Conservation (phyloP, 2,113 vertebrate genomes). For the Tetrax tetrax region DNA sequence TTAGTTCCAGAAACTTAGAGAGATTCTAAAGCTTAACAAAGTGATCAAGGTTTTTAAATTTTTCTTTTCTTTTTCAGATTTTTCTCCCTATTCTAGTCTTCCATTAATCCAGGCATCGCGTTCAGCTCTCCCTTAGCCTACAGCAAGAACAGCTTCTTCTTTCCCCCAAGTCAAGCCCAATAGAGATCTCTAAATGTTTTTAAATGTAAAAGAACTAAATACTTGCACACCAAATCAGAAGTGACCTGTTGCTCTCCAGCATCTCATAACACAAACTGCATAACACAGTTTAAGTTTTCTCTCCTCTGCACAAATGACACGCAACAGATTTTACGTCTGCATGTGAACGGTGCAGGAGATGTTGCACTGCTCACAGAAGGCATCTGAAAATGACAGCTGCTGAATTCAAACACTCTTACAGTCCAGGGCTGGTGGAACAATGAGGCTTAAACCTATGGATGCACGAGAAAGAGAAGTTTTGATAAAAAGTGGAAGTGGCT, state of each 20-base stretch:
- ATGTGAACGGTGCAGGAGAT: neutral
- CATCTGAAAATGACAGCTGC: slow-evolving; percentile 3
- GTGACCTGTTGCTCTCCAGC: slow-evolving; percentile 27
- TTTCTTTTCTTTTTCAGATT: neutral
- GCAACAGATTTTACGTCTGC: neutral
- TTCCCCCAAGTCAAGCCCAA: neutral
- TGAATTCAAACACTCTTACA: neutral
- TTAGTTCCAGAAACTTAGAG: neutral
- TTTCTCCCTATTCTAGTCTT: neutral
- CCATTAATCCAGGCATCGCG: neutral
- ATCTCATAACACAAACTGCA: neutral
- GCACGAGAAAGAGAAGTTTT: neutral
- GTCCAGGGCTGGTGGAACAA: neutral
- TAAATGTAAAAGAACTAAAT: neutral
- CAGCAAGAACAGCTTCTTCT: neutral
- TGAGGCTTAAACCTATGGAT: neutral
- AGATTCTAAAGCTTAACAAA: neutral
- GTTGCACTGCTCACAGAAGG: neutral
- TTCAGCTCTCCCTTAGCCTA: neutral
- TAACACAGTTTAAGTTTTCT: neutral
- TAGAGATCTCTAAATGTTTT: neutral
- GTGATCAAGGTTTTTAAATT: neutral
- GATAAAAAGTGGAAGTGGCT: neutral
- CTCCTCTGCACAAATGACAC: neutral
- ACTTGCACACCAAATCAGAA: neutral